Percentiles rank a stretch among this genome's conserved stretches.
Conservation (phyloP, 2,797 vertebrate species). For the Merluccius polli region DNA sequence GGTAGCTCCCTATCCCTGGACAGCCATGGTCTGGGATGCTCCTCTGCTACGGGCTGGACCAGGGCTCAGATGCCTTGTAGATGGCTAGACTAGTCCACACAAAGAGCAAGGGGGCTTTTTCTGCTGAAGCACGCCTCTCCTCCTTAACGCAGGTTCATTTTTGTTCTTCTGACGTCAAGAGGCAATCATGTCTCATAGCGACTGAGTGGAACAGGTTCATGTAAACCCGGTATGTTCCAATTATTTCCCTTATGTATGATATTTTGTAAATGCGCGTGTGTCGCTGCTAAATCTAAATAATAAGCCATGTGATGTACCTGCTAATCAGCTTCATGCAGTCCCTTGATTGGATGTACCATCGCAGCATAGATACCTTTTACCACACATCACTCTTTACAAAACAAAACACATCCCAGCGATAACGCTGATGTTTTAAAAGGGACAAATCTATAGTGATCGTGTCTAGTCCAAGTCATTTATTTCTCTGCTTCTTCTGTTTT, state of each 20-base stretch:
- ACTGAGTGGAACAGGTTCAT: conserved; percentile 42
- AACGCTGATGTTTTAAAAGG: neutral
- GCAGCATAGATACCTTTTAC: neutral
- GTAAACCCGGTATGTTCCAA: conserved; percentile 28
- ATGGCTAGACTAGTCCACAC: conserved; percentile 69
- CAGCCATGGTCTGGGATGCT: conserved; percentile 59
- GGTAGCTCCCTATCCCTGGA: conserved; percentile 35
- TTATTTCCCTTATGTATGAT: neutral
- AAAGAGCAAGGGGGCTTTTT: conserved; percentile 65
- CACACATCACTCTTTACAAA: neutral
- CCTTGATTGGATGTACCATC: neutral
- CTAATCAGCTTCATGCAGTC: neutral
- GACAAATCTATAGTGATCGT: too few species aligned
- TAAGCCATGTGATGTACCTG: neutral
- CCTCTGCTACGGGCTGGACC: conserved; percentile 48
- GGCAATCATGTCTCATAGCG: conserved; percentile 55
- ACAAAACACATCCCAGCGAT: too few species aligned
- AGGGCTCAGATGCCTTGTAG: conserved; percentile 51
- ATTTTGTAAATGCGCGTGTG: neutral
- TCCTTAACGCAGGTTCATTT: conserved; percentile 20
- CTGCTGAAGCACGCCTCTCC: conserved; percentile 64
- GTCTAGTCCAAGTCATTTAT: too few species aligned
- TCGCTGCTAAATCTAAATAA: neutral
- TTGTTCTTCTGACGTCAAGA: conserved; percentile 23
- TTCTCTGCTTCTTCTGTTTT: neutral